phyloP scores from a whole-genome alignment of 2,888 invertebrate genomes.

The Pimpla rufipes region DNA sequence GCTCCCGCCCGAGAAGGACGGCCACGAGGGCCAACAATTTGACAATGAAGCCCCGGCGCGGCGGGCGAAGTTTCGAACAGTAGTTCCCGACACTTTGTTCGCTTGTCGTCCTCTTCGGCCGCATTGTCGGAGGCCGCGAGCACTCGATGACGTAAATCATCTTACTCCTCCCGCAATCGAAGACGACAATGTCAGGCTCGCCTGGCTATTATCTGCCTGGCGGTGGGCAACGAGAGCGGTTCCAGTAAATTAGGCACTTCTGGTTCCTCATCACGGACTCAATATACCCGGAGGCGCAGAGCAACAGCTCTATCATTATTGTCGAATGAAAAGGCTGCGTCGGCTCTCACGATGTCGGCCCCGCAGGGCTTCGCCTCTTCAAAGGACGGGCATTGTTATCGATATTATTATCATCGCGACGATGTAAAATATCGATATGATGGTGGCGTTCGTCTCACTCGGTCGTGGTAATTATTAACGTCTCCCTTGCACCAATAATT shows the following conservation, averaged over 20 bases:
- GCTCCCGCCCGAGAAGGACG: background rate
- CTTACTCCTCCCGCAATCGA: background rate
- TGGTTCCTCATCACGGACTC: background rate
- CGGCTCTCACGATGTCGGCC: background rate
- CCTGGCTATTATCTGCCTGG: constrained; percentile 1
- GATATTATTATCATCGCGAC: background rate
- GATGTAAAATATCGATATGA: background rate
- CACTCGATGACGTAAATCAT: constrained; percentile 18
- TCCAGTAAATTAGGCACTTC: constrained; percentile 2
- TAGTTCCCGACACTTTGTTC: background rate
- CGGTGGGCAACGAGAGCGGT: background rate
- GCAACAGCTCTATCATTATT: background rate
- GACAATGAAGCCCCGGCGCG: background rate
- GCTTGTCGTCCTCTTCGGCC: background rate
- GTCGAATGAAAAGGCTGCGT: background rate
- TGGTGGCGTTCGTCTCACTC: background rate
- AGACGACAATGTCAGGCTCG: constrained; percentile 15
- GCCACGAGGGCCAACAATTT: background rate
- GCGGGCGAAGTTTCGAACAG: background rate
- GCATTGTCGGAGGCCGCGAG: background rate
- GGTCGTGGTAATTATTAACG: too few relatives aligned
- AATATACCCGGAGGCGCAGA: background rate
- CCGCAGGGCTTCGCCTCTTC: background rate
- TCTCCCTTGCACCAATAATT: background rate
- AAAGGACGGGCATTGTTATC: background rate